Conservation (phyloP, 2,888 invertebrate species). For the Epinotia nisella region DNA sequence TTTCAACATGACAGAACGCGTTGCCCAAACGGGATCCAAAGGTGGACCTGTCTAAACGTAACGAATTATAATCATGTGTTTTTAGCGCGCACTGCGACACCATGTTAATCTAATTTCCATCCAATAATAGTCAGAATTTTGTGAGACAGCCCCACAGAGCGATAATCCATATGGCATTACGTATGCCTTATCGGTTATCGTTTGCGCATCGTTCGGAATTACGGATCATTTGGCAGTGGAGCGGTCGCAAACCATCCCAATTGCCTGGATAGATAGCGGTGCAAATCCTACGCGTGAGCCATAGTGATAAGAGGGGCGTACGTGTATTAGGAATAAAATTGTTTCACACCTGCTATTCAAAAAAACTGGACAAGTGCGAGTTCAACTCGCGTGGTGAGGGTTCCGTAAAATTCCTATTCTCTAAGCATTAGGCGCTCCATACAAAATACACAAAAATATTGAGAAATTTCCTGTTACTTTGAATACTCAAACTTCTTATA, state of each 20-base stretch:
- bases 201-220: conserved; percentile 47
- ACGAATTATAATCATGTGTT: background rate
- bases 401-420: no score
- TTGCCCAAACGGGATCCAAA: no score
- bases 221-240: conserved; percentile 75
- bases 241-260: conserved; percentile 75
- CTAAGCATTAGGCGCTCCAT: no score
- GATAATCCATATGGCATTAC: conserved; percentile 40
- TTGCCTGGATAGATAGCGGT: conserved; percentile 69
- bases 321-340: background rate
- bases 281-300: conserved; percentile 51
- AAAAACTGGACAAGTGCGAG: no score
- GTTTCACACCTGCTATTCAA: background rate
- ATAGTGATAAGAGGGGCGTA: conserved; percentile 2
- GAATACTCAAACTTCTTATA: no score
- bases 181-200: conserved; percentile 31
- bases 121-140: background rate
- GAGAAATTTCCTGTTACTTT: no score
- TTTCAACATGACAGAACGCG: no score
- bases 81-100: background rate
- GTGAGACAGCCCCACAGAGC: background rate
- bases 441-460: no score
- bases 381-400: no score
- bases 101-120: background rate
- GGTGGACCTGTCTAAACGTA: no score